Conservation (phyloP, 2,888 invertebrate genomes). For the Dryadula phaetusa region DNA sequence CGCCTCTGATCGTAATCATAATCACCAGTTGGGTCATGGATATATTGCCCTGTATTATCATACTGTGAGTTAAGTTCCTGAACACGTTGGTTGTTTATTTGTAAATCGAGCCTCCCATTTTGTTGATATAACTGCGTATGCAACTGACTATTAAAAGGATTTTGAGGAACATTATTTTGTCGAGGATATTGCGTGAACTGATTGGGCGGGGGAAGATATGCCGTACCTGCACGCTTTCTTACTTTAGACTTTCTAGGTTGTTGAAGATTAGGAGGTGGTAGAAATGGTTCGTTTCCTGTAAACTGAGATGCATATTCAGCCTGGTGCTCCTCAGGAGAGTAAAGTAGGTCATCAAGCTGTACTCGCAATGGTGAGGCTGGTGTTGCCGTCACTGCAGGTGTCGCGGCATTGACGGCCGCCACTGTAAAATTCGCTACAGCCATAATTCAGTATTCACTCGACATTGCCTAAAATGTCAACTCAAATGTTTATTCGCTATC, state of each 20-base stretch:
- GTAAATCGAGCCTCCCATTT: constrained; percentile 70
- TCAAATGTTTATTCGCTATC: constrained; percentile 59
- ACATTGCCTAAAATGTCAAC: constrained; percentile 65
- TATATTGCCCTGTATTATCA: constrained; percentile 74
- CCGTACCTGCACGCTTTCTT: constrained; percentile 75
- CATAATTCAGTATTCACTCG: constrained; percentile 70
- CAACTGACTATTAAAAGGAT: constrained; percentile 67
- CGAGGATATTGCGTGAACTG: constrained; percentile 73
- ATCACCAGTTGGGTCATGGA: constrained; percentile 77
- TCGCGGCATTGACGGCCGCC: constrained; percentile 63
- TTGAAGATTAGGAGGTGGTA: constrained; percentile 61
- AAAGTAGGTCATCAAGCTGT: constrained; percentile 73
- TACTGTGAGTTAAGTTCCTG: constrained; percentile 68
- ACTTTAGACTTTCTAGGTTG: constrained; percentile 66
- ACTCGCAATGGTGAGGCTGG: constrained; percentile 66
- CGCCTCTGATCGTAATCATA: constrained; percentile 77
- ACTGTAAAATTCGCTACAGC: constrained; percentile 77
- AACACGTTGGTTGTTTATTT: constrained; percentile 73
- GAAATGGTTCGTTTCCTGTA: constrained; percentile 62
- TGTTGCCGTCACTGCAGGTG: constrained; percentile 66
- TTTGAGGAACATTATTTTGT: constrained; percentile 67
- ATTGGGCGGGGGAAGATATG: constrained; percentile 75
- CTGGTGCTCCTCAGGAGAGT: constrained; percentile 68
- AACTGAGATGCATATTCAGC: constrained; percentile 58
- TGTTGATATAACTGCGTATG: constrained; percentile 75